Percentiles rank a stretch among this genome's conserved stretches.
phyloP scores from a whole-genome alignment of 2,113 vertebrate genomes.

The Natator depressus region DNA sequence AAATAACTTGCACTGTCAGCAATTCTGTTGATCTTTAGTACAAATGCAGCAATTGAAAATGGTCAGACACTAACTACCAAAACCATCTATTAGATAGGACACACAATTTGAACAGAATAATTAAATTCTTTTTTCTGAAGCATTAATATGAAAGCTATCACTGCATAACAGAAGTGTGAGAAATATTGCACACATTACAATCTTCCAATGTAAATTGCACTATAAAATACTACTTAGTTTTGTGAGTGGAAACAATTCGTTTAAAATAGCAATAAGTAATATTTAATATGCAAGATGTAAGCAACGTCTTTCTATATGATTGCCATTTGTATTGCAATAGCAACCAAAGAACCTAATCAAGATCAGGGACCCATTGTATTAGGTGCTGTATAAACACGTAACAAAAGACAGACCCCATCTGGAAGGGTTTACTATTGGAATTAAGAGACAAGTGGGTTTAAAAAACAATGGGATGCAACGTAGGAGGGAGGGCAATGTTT shows the following conservation, averaged over 20 bases:
- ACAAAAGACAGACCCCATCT: not conserved
- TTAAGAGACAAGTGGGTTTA: not conserved
- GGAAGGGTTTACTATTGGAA: not conserved
- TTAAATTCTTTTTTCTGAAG: not conserved
- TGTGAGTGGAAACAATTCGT: not conserved
- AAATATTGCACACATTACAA: not conserved
- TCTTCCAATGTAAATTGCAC: not conserved
- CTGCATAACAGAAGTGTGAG: not conserved
- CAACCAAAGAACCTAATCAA: not conserved
- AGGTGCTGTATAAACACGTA: not conserved
- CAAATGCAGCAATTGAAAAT: not conserved
- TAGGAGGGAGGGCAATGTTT: not conserved
- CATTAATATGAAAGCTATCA: not conserved
- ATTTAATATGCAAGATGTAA: not conserved
- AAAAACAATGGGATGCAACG: not conserved
- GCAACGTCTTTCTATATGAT: not conserved
- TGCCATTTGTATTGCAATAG: not conserved
- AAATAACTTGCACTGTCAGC: not conserved
- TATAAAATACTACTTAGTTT: not conserved
- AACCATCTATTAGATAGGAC: not conserved
- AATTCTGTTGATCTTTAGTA: not conserved
- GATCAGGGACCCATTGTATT: not conserved
- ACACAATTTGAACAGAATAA: not conserved
- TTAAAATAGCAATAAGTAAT: not conserved
- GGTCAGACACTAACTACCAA: not conserved